Evolutionary conservation across 2,113 vertebrate genomes (phyloP), one percentile per base, ranked within the genome.

Genomic region (Lates calcarifer): DNA sequence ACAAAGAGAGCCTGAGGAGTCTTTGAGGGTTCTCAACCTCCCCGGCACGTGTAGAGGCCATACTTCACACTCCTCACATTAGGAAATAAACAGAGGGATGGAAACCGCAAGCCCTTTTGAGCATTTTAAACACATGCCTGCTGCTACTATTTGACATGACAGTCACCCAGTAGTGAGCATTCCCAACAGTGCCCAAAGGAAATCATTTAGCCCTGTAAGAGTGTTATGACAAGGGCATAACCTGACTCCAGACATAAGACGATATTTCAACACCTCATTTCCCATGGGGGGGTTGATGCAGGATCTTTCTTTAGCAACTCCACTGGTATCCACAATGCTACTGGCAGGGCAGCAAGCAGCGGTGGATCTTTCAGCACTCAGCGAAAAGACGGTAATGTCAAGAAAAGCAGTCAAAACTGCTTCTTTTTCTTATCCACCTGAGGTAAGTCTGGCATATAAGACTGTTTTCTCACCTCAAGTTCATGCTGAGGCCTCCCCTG

Each of bases 191-290:
- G 61, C 64, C 83, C 58, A 82, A 79, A 89, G 78, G 81, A 91
- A 86, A 90, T 74, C 28, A 73, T 81, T 83, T 77, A 82, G 62
- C 77, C 74, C 56, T 14, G 57, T 71, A 65, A 68, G 55, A 85
- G 43, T 83, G 73, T 90, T 86, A 78, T 84, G 73, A 89, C 84
- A 81, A 84, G 77, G 77, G 49, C 82, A 77, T 70, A 85, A 77
- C 77, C 77, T 58, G 56, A 85, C 74, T 68, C 69, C 64, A 53
- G 77, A 66, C 62, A 60, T 75, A 68, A 75, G 77, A 69, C n/a
- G 11, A 80, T 80, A 84, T 88, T 88, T 90, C 85, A 91, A 72
- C 89, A 89, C 85, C 76, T 83, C 39, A 55, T 74, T 72, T 87
- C 64, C 82, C 81, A 37, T 3, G 17, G 62, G 82, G 82, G 60